Evolutionary conservation across 2,888 invertebrate genomes (phyloP), one percentile per base, ranked within the genome.

Genomic region (Salpingus planirostris): DNA sequence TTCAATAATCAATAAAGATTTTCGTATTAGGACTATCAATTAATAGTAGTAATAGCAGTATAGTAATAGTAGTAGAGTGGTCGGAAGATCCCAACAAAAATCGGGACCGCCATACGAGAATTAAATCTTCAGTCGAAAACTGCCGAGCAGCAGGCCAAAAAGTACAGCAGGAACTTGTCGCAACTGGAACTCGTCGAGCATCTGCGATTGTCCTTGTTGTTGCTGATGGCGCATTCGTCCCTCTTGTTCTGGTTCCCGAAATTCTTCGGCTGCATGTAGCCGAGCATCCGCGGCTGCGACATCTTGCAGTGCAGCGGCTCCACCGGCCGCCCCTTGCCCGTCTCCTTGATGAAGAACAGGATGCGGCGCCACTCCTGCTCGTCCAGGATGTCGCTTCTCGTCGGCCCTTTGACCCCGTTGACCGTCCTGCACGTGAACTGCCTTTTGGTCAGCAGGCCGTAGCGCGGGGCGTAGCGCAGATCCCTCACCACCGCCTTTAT

Each of bases 361-460:
- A 64, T 61, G 15, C 44, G 42, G 13, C 61, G 48, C 46, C 57
- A 68, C 46, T 78, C 76, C 15, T 65, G 64, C 38, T 68, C 67
- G 22, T 68, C 64, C 11, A 77, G 57, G 22, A 77, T 62, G 2
- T 70, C 70, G 24, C 71, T 71, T 5, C 64, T 59, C 54, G 70
- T 69, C 2, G 70, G 70, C 3, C 61, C 62, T 42, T 55, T 56
- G 8, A 57, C 47, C 1, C 55, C 53, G 11, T 60, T 57, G 2
- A 61, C 31, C 1, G 46, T 54, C 14, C 55, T 47, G 13, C 49
- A 43, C 29, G 68, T 57, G 52, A 85, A 75, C 40, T 80, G 78
- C 28, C 70, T 71, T 6, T 76, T 73, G 7, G 68, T 66, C 69
- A 86, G 75, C 27, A 80, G 60, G 38, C 81, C 68, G 50, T 81